phyloP scores from a whole-genome alignment of 2,888 invertebrate species.

The Ormyrus pomaceus region DNA sequence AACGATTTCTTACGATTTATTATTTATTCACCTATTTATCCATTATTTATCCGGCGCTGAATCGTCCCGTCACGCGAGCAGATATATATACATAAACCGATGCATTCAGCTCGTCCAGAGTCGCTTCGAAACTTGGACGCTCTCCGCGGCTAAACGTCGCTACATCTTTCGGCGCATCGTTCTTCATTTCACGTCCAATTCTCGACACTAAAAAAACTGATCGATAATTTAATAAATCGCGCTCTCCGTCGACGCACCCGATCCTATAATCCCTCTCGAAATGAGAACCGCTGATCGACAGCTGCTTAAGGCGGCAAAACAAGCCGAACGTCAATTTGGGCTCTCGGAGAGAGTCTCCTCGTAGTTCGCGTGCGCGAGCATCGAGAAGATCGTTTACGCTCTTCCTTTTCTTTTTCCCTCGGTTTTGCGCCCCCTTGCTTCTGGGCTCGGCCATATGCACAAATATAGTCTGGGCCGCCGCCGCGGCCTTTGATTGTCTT shows the following conservation, averaged over 20 bases:
- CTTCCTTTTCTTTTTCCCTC: constrained; percentile 55
- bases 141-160: too few relatives aligned
- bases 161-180: too few relatives aligned
- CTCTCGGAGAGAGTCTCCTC: constrained; percentile 8
- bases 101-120: too few relatives aligned
- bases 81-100: not conserved
- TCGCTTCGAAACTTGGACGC: too few relatives aligned
- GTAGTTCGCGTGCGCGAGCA: constrained; percentile 70
- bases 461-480: constrained; percentile 64
- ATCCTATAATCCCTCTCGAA: not conserved
- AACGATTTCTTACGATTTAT: constrained; percentile 58
- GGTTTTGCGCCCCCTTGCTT: not conserved
- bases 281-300: constrained; percentile 73
- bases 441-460: constrained; percentile 64
- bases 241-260: too few relatives aligned
- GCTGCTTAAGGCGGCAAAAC: constrained; percentile 72
- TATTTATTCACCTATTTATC: constrained; percentile 60
- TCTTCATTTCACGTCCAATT: too few relatives aligned
- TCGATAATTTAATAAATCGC: too few relatives aligned
- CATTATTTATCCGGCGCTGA: constrained; percentile 59
- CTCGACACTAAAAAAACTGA: too few relatives aligned
- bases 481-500: constrained; percentile 71
- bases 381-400: constrained; percentile 68
- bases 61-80: constrained; percentile 58
- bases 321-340: constrained; percentile 65